These are phyloP conservation scores for Hydrozoanthus gracilis DNA, from an alignment of 92 coral and sea anemone genomes.

Conservation along the genomic window DNA sequence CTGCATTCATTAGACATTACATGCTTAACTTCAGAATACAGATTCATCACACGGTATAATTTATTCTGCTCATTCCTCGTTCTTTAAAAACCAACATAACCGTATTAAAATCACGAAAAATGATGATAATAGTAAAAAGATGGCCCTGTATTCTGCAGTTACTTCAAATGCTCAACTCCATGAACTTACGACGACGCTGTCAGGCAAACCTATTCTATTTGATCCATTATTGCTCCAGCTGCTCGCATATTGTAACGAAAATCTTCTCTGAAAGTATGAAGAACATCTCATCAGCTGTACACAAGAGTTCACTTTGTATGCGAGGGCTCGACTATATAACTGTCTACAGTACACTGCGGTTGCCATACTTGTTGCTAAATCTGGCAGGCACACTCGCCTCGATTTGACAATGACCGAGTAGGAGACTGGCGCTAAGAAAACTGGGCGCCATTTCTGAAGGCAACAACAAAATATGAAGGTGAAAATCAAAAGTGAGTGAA, in stretches of 20 bases:
- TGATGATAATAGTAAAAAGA: too few relatives aligned
- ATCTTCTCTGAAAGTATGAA: background rate
- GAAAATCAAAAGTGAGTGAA: constrained; percentile 22
- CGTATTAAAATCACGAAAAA: too few relatives aligned
- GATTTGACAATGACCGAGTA: background rate
- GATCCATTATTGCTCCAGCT: background rate
- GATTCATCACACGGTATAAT: too few relatives aligned
- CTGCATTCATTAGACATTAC: too few relatives aligned
- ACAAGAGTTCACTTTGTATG: background rate
- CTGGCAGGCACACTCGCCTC: constrained; percentile 22
- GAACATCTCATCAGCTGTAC: background rate
- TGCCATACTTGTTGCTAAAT: constrained; percentile 3
- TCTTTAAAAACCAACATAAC: too few relatives aligned
- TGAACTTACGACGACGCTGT: background rate
- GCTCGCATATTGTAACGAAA: background rate
- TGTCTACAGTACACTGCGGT: constrained; percentile 1
- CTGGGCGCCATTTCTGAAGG: constrained; percentile 32
- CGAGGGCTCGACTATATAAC: background rate
- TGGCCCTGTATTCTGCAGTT: too few relatives aligned
- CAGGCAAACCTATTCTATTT: background rate
- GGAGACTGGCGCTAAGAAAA: constrained; percentile 13
- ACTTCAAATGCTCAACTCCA: background rate
- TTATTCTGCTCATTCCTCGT: too few relatives aligned
- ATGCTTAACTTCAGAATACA: too few relatives aligned
- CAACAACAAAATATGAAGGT: constrained; percentile 11